These are phyloP conservation scores for Menidia menidia DNA, from an alignment of 2,797 vertebrate genomes.

Conservation along the genomic window DNA sequence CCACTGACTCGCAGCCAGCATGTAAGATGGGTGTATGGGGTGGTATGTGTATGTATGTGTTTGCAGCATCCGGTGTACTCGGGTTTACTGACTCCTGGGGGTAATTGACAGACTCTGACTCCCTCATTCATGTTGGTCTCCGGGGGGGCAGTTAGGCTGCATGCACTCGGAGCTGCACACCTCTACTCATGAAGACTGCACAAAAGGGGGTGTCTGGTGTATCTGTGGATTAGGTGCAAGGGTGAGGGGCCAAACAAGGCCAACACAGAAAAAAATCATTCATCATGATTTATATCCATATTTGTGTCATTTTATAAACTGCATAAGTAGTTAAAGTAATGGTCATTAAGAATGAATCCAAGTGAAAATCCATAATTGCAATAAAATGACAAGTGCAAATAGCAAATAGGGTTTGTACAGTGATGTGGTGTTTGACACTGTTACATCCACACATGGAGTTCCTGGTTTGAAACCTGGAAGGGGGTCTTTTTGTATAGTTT, in stretches of 20 bases:
- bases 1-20: conserved; percentile 49
- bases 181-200: conserved; percentile 76
- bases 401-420: too few species aligned
- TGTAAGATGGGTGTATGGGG: background rate
- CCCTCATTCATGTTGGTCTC: conserved; percentile 69
- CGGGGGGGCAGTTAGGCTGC: conserved; percentile 71
- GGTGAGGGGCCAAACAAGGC: conserved; percentile 50
- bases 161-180: conserved; percentile 42
- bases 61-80: conserved; percentile 26
- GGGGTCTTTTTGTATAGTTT: too few species aligned
- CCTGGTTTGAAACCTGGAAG: too few species aligned
- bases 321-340: background rate
- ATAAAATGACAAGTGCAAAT: too few species aligned
- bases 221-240: conserved; percentile 64
- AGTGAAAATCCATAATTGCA: too few species aligned
- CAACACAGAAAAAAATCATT: conserved; percentile 35
- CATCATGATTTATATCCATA: conserved; percentile 26
- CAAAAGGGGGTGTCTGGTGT: conserved; percentile 61
- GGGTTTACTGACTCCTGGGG: conserved; percentile 57
- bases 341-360: too few species aligned
- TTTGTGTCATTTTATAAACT: conserved; percentile 8
- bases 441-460: too few species aligned
- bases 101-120: conserved; percentile 73
- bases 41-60: conserved; percentile 39
- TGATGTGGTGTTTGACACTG: too few species aligned